These are phyloP conservation scores for Pterois miles DNA, from an alignment of 2,797 vertebrate genomes.

Conservation along the genomic window DNA sequence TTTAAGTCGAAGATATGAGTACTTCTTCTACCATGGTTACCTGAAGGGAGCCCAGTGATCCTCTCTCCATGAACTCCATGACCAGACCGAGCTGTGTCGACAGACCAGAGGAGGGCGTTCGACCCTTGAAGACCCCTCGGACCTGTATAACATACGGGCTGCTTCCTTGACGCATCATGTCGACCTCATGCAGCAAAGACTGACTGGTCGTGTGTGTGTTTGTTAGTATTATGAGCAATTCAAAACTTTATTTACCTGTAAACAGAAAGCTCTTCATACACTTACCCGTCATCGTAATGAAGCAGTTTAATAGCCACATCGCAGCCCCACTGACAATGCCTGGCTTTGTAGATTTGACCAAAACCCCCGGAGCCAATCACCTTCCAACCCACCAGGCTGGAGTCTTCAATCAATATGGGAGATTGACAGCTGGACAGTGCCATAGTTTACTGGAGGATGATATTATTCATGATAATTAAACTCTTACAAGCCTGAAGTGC, in stretches of 20 bases:
- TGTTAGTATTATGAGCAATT: neutral
- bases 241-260: neutral
- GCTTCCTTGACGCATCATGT: conserved; percentile 74
- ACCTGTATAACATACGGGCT: conserved; percentile 75
- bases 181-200: conserved; percentile 67
- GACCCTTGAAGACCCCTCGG: conserved; percentile 72
- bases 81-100: conserved; percentile 73
- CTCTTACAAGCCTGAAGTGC: neutral
- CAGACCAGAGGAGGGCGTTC: neutral
- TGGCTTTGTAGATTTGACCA: conserved; percentile 74
- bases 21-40: conserved; percentile 29
- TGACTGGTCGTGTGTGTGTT: conserved; percentile 36
- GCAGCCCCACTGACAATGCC: conserved; percentile 64
- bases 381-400: conserved; percentile 57
- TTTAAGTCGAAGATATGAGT: neutral
- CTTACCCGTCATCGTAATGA: conserved; percentile 71
- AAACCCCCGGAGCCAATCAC: conserved; percentile 78
- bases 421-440: neutral
- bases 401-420: conserved; percentile 27
- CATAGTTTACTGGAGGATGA: conserved; percentile 63
- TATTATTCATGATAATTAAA: too few species aligned
- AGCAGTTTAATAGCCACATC: conserved; percentile 82
- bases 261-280: neutral
- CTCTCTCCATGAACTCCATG: conserved; percentile 85
- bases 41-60: conserved; percentile 74